phyloP scores from a whole-genome alignment of 2,797 vertebrate species.

The Liparis tanakae region DNA sequence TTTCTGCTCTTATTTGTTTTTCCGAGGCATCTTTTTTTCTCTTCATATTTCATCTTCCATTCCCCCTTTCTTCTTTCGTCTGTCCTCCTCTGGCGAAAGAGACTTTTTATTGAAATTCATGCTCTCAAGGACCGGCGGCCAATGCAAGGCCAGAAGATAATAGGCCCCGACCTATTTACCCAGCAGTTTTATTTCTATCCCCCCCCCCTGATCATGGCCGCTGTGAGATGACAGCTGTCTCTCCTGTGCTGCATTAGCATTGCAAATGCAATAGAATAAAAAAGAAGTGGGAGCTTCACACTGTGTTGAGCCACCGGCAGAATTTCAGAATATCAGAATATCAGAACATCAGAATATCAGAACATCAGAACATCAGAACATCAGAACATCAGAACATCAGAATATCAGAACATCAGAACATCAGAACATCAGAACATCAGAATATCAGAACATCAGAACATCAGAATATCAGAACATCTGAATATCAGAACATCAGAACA shows the following conservation, averaged over 20 bases:
- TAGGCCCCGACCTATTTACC: conserved; percentile 80
- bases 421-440: not conserved
- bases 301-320: conserved; percentile 34
- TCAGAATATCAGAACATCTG: too few species aligned
- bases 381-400: not conserved
- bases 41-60: conserved; percentile 43
- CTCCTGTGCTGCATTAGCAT: conserved; percentile 79
- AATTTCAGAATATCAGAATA: too few species aligned
- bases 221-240: conserved; percentile 82
- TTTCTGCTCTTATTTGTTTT: conserved; percentile 64
- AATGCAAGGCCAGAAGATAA: conserved; percentile 80
- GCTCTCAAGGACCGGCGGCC: conserved; percentile 75
- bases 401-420: too few species aligned
- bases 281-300: conserved; percentile 43
- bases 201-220: conserved; percentile 58
- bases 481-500: too few species aligned
- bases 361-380: too few species aligned
- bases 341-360: too few species aligned
- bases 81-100: conserved; percentile 39
- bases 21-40: conserved; percentile 43
- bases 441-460: too few species aligned
- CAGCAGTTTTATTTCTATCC: conserved; percentile 72
- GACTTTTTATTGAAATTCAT: conserved; percentile 81
- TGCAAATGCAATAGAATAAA: conserved; percentile 78
- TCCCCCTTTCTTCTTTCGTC: conserved; percentile 46